Base-by-base conservation (phyloP, 2,113 vertebrate genomes). In the Neogobius melanostomus region DNA sequence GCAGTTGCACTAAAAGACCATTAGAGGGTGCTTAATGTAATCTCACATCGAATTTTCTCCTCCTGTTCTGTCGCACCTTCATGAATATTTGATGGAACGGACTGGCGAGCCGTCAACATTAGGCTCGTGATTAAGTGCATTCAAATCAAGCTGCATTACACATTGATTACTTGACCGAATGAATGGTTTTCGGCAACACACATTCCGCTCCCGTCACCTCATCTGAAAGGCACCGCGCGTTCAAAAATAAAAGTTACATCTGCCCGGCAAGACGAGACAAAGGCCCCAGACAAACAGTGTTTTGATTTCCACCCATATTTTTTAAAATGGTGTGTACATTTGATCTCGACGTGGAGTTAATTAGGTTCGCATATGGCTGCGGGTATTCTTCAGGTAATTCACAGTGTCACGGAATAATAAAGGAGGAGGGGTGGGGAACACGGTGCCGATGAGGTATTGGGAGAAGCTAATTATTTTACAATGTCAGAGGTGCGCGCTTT, bases 1-100 rank as follows among this genome's bases (percentile, higher is more conserved):
- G 59, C 9, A 45, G 43, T 61, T 44, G 15, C 42, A 45, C 59
- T 4, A 7, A 43, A 61, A 9, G 36, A 44, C 59, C 59, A n/a
- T 61, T 45, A 61, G 59, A 44, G 59, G 43, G 59, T 45, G 59
- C 28, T 43, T 44, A 60, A 60, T 56, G 17, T 2, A 44, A 60
- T n/a, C 1, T 36, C 5, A 36, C 49, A 60, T 60, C 4, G 28
- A 0, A 12, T 97, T 93, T 91, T 94, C 94, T 90, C 92, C 92
- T 89, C 90, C 90, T 95, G 93, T 97, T 98, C 95, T 95, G 95
- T 96, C 95, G 95, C 94, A 94, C 93, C 95, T 83, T 86, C 91
- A 95, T 98, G 92, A 96, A 97, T 97, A 95, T 96, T 98, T 96
- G 89, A 98, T 98, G 95, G 95, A 95, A 96, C 95, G 93, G 95